Percentiles rank a stretch among this genome's conserved stretches.
phyloP scores from a whole-genome alignment of 2,797 vertebrate species.

The Nasua narica region DNA sequence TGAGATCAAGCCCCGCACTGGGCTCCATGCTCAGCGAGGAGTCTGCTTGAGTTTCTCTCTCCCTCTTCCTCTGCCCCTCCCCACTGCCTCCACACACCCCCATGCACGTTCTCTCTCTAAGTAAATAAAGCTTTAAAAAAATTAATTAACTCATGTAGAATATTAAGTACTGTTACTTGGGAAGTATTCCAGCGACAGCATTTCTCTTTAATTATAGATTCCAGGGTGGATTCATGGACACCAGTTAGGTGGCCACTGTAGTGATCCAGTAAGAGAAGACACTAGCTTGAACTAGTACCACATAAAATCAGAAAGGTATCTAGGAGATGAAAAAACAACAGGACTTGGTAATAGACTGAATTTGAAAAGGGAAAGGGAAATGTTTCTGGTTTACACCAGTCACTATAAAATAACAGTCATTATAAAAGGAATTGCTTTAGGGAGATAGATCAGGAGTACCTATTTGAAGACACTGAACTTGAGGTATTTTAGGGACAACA shows the following conservation, averaged over 20 bases:
- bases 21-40: not conserved
- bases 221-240: not conserved
- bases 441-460: not conserved
- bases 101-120: not conserved
- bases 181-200: not conserved
- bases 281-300: not conserved
- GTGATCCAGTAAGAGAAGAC: not conserved
- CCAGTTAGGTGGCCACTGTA: not conserved
- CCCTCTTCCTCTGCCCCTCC: not conserved
- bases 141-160: not conserved
- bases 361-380: not conserved
- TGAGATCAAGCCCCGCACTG: not conserved
- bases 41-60: not conserved
- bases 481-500: not conserved
- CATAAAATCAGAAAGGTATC: not conserved
- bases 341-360: not conserved
- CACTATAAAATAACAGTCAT: not conserved
- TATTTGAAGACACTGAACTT: not conserved
- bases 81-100: not conserved
- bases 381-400: not conserved
- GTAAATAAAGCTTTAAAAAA: not conserved
- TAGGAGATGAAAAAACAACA: not conserved
- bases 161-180: not conserved
- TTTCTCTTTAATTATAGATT: slow-evolving; percentile 4
- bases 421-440: not conserved